Evolutionary conservation across 2,888 invertebrate species (phyloP).

Genomic region (Ophion obscuratus): DNA sequence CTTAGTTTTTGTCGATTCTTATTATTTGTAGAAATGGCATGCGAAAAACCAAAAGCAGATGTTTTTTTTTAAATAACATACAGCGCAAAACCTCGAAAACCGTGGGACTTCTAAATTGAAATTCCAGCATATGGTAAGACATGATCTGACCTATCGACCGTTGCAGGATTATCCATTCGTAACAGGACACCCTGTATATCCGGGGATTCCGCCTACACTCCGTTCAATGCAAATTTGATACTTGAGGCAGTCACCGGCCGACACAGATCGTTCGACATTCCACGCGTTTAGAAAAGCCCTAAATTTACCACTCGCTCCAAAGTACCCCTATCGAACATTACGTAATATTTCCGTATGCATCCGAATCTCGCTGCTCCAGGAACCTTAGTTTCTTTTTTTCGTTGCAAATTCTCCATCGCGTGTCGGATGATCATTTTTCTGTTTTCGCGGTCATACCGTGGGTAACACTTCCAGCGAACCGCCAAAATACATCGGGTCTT

Average conservation of each 20-base stretch:
- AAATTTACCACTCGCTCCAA: conserved; percentile 4
- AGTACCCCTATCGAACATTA: conserved; percentile 1
- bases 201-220: conserved; percentile 3
- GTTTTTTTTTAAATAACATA: too few relatives aligned
- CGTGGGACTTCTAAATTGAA: too few relatives aligned
- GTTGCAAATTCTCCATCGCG: background rate
- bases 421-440: background rate
- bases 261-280: conserved; percentile 26
- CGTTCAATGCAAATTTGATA: conserved; percentile 74
- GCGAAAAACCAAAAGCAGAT: too few relatives aligned
- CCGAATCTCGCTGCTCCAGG: background rate
- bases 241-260: conserved; percentile 58
- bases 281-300: background rate
- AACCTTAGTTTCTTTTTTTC: background rate
- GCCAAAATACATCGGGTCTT: background rate
- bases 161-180: too few relatives aligned
- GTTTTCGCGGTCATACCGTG: background rate
- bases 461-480: background rate
- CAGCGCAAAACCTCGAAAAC: too few relatives aligned
- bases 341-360: background rate
- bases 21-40: too few relatives aligned
- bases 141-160: too few relatives aligned
- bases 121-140: too few relatives aligned
- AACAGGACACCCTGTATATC: too few relatives aligned
- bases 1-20: too few relatives aligned